Evolutionary conservation across 1,140 invertebrate genomes (phyloP).

Genomic region (Drosophila kohkoa): DNA sequence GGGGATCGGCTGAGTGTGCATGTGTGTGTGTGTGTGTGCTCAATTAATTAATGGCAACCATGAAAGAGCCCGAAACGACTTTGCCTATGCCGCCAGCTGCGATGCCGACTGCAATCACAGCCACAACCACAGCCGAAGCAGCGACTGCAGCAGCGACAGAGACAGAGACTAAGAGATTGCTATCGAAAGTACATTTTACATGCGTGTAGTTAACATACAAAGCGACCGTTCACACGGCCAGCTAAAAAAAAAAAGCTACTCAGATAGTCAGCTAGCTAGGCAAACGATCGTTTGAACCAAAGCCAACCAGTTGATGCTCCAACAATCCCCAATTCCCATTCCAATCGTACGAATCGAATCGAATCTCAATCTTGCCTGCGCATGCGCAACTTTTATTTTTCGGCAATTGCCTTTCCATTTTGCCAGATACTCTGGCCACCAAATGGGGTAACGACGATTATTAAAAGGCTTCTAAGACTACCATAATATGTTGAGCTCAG

Average conservation of each 20-base stretch:
- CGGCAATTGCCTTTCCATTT: conserved; percentile 59
- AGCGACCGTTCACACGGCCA: conserved; percentile 73
- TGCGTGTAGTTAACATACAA: conserved; percentile 82
- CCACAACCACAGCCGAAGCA: background rate
- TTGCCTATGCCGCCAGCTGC: conserved; percentile 51
- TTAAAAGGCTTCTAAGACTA: no score
- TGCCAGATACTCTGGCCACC: conserved; percentile 23
- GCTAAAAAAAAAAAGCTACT: background rate
- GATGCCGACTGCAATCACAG: conserved; percentile 9
- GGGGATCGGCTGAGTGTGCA: background rate
- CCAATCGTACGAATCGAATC: conserved; percentile 39
- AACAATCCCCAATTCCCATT: conserved; percentile 51
- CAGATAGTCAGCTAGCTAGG: background rate
- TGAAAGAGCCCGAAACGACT: conserved; percentile 70
- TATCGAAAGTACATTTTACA: conserved; percentile 82
- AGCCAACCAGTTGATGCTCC: conserved; percentile 37
- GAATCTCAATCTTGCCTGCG: conserved; percentile 54
- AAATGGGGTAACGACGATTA: no score
- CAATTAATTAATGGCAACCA: conserved; percentile 82
- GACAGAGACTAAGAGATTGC: conserved; percentile 57
- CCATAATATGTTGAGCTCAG: no score
- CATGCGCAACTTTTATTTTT: conserved; percentile 51
- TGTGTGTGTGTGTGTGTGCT: conserved; percentile 31
- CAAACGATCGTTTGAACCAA: conserved; percentile 3
- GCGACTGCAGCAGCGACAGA: conserved; percentile 9